phyloP scores from a whole-genome alignment of 2,113 vertebrate genomes.

The Caretta caretta region DNA sequence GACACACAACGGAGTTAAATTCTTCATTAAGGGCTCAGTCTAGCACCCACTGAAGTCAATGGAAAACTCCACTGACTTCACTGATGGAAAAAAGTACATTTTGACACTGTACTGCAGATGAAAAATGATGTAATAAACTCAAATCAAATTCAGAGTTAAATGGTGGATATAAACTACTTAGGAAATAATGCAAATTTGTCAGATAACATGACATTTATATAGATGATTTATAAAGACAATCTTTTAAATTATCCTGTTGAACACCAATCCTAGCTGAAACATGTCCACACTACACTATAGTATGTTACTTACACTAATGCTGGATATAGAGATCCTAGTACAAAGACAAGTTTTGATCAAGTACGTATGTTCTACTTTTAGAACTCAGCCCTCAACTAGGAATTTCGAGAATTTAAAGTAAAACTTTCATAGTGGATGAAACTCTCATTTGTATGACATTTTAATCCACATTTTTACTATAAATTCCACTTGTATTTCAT shows the following conservation, averaged over 20 bases:
- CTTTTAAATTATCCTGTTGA: not conserved
- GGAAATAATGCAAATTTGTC: not conserved
- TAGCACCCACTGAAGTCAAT: not conserved
- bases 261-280: not conserved
- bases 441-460: rapidly evolving
- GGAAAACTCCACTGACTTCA: not conserved
- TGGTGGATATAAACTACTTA: not conserved
- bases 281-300: rapidly evolving
- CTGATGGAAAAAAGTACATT: not conserved
- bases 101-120: not conserved
- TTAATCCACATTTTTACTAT: not conserved
- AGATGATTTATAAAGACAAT: not conserved
- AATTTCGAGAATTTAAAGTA: not conserved
- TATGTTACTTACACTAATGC: not conserved
- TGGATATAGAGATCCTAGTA: not conserved
- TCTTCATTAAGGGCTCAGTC: not conserved
- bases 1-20: not conserved
- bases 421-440: not conserved
- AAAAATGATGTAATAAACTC: not conserved
- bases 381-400: not conserved
- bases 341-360: not conserved
- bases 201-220: not conserved
- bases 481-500: not conserved
- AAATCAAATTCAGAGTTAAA: not conserved
- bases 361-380: not conserved